Evolutionary conservation across 2,888 invertebrate species (phyloP).

Genomic region (Caenorhabditis plicata): DNA sequence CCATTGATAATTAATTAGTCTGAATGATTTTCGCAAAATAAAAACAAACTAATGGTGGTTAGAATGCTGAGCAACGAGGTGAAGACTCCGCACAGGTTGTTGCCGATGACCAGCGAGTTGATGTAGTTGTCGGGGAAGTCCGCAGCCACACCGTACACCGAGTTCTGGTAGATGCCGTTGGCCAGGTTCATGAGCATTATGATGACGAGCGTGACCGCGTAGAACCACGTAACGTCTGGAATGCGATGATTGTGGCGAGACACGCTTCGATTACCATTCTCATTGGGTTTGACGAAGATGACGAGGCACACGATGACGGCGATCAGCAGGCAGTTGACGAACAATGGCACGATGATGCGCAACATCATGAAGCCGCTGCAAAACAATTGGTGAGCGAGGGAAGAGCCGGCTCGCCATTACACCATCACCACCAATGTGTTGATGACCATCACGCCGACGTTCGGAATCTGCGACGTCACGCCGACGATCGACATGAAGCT

Average conservation of each 20-base stretch:
- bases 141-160: constrained; percentile 93
- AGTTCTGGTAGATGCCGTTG: constrained; percentile 91
- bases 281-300: constrained; percentile 66
- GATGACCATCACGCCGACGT: constrained; percentile 79
- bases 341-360: constrained; percentile 74
- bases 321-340: constrained; percentile 65
- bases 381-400: not conserved
- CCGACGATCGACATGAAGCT: constrained; percentile 84
- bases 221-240: constrained; percentile 67
- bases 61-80: constrained; percentile 61
- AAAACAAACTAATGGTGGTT: constrained; percentile 53
- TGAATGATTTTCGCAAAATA: not conserved
- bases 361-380: constrained; percentile 80
- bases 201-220: constrained; percentile 67
- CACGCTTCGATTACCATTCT: constrained; percentile 1
- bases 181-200: constrained; percentile 73
- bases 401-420: constrained; percentile 5
- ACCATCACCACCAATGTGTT: constrained; percentile 57
- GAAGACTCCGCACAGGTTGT: constrained; percentile 65
- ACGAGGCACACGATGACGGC: constrained; percentile 67
- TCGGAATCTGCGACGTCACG: constrained; percentile 89
- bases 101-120: constrained; percentile 82
- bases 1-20: not conserved
- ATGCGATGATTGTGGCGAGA: no score
- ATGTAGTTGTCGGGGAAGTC: constrained; percentile 81